Percentiles rank a stretch among this genome's conserved stretches.
Evolutionary conservation across 2,888 invertebrate genomes (phyloP).

Genomic region (Drosophila atripex): DNA sequence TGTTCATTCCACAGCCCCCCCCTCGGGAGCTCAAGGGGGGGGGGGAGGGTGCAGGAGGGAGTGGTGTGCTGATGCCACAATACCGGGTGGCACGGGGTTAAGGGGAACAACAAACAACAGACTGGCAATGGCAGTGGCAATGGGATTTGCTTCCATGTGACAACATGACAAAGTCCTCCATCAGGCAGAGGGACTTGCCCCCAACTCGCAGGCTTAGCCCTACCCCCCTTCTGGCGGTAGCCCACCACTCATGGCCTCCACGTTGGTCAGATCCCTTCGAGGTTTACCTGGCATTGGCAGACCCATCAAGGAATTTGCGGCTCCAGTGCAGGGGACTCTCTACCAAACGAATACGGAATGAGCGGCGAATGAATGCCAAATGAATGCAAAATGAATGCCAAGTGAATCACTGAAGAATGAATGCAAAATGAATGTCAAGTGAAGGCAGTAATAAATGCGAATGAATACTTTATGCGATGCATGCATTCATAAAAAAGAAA

Average conservation of each 20-base stretch:
- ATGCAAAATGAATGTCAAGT: neutral
- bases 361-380: neutral
- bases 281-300: conserved; percentile 19
- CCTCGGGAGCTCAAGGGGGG: neutral
- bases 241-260: neutral
- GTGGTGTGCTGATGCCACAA: neutral
- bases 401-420: neutral
- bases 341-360: neutral
- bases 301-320: conserved; percentile 10
- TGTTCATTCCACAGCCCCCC: conserved; percentile 51
- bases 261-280: conserved; percentile 19
- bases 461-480: neutral
- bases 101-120: neutral
- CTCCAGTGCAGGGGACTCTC: neutral
- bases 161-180: conserved; percentile 48
- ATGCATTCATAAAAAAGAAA: too few species aligned
- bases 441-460: neutral
- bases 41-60: too few species aligned
- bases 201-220: too few species aligned
- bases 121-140: conserved; percentile 15
- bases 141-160: conserved; percentile 49
- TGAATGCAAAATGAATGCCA: neutral
- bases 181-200: conserved; percentile 2
- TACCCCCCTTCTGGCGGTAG: too few species aligned
- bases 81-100: neutral